Evolutionary conservation across 2,888 invertebrate species (phyloP), one percentile per base, ranked within the genome.

Genomic region (Drosophila pseudotakahashii): DNA sequence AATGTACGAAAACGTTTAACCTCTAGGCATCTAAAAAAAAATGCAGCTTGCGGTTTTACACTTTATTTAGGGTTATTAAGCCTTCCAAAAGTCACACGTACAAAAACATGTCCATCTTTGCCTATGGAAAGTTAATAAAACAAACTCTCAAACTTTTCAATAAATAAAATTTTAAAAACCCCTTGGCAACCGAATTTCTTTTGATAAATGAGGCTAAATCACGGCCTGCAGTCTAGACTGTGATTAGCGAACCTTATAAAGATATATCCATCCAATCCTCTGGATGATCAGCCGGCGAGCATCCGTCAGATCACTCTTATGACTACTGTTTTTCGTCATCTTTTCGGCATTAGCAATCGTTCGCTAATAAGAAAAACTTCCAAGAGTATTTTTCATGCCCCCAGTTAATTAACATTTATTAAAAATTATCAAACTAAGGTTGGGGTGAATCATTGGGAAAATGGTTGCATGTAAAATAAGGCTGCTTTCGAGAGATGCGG

Each of bases 311-410:
- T 63, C 42, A 50, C 62, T 50, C 39, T 30, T 26, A 16, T 45
- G 54, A 47, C 47, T 30, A 37, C 32, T 11, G 50, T 9, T 53
- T 69, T 69, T 61, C 54, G 44, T 52, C 44, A 76, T 50, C 39
- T 52, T 55, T 68, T 61, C 37, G 69, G 39, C 68, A 64, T 80
- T 84, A 84, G 74, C 85, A 76, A 51, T 45, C 58, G 34, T 16
- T 51, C 42, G 78, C 72, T 81, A 81, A 81, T 71, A 66, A 61
- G 64, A 73, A 84, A 84, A 81, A 57, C 74, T 81, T 79, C 82
- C 77, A 70, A 59, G 37, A 37, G 34, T 69, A 76, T 74, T 82
- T 78, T 74, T 63, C 81, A 80, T 75, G 55, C 52, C 60, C 30
- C 60, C 59, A 47, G 52, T 30, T 57, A 72, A 78, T 81, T 79